Conservation (phyloP, 2,888 invertebrate genomes). For the Teleiodes luculella region DNA sequence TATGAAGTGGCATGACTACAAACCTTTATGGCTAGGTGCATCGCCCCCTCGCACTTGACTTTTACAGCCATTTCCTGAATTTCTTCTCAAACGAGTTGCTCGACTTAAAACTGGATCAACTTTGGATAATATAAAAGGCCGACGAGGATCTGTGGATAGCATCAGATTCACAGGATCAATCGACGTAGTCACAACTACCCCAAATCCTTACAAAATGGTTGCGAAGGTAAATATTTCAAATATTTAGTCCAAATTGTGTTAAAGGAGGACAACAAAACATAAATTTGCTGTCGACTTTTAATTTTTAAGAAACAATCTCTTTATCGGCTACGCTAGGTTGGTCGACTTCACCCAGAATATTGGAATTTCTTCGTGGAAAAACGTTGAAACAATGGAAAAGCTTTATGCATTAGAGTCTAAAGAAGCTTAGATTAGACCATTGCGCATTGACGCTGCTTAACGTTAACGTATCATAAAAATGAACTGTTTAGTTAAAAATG, state of each 20-base stretch:
- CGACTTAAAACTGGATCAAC: slow-evolving; percentile 51
- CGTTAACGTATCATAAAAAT: no score
- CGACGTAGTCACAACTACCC: slow-evolving; percentile 57
- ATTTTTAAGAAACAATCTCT: no score
- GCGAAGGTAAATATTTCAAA: slow-evolving; percentile 52
- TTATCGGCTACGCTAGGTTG: no score
- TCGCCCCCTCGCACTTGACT: slow-evolving; percentile 65
- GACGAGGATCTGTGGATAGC: slow-evolving; percentile 23
- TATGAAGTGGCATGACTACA: slow-evolving; percentile 16
- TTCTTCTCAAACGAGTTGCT: slow-evolving; percentile 44
- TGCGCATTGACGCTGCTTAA: no score
- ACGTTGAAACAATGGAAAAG: no score
- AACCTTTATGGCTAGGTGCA: slow-evolving; percentile 46
- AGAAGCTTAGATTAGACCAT: no score
- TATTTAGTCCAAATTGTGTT: not conserved
- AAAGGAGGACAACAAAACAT: not conserved
- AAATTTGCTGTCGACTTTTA: slow-evolving; percentile 1
- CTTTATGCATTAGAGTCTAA: no score
- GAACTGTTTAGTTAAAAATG: no score
- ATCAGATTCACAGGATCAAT: slow-evolving; percentile 51
- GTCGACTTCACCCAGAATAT: no score
- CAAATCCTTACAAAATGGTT: slow-evolving; percentile 49
- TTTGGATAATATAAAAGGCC: slow-evolving; percentile 51
- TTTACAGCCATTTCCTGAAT: slow-evolving; percentile 67
- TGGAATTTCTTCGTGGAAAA: no score